Conservation (phyloP, 1,140 invertebrate genomes). For the Formica exsecta region DNA sequence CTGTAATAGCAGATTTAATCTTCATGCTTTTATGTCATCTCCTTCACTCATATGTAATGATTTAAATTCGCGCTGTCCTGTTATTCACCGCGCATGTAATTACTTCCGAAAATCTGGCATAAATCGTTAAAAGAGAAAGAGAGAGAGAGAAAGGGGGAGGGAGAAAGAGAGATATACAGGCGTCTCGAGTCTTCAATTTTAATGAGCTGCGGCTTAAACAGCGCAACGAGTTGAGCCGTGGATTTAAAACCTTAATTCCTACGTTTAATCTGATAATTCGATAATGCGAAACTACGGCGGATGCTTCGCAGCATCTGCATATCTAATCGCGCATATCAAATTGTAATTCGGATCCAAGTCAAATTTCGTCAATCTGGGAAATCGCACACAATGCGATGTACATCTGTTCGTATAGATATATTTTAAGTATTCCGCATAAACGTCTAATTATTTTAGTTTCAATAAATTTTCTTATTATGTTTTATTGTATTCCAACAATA, state of each 20-base stretch:
- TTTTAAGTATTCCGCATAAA: not conserved
- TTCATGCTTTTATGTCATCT: not conserved
- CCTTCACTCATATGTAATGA: not conserved
- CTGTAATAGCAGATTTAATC: not conserved
- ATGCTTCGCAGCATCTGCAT: conserved; percentile 33
- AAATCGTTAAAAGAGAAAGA: conserved; percentile 64
- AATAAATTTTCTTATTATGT: not conserved
- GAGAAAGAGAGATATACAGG: not conserved
- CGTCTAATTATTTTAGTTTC: not conserved
- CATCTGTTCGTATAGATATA: not conserved
- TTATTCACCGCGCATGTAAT: conserved; percentile 34
- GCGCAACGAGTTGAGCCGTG: conserved; percentile 51
- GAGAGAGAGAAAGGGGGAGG: conserved; percentile 4
- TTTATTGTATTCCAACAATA: not conserved
- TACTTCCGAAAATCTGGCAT: not conserved
- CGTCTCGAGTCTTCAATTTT: conserved; percentile 65
- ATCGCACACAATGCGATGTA: conserved; percentile 17
- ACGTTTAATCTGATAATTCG: conserved; percentile 62
- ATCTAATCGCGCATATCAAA: conserved; percentile 53
- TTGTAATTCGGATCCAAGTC: conserved; percentile 35
- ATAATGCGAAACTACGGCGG: conserved; percentile 59
- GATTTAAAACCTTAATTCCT: conserved; percentile 58
- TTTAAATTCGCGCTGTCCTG: conserved; percentile 36
- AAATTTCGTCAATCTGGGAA: conserved; percentile 52
- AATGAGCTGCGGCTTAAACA: conserved; percentile 68